Base-by-base conservation (phyloP, 2,888 invertebrate species). In the Synanthedon tipuliformis region DNA sequence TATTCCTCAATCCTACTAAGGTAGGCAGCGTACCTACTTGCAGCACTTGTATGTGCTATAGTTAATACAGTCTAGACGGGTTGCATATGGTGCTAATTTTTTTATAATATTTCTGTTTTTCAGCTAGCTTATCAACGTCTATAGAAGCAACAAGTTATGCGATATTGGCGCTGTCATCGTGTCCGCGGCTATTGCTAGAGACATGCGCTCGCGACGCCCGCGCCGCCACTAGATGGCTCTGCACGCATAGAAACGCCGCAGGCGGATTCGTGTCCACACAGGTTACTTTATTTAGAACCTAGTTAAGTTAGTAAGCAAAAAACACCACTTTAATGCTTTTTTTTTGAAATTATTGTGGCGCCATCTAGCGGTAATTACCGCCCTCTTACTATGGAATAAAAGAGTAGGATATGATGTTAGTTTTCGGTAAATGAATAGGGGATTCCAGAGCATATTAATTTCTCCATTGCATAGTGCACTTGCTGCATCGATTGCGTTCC, bases 241-340 rank as follows among this genome's bases (percentile, higher is more conserved):
- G 92, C 5, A 86, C 90, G 2, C 92, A 93, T 65, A 82, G 92
- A 48, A 90, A 90, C 55, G 79, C 90, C 3, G 78, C 89, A 3
- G 95, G 95, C 3, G 94, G 94, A 1, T 94, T 94, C 64, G 75
- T 90, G 0, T 92, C 94, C 1, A 94, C 95, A 0, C 94, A 93
- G 87, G 92, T 90, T 60, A 45, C 13, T 13, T 45, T 13, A n/a
- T 8, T 34, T 34, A 34, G 2, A 5, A 27, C 60, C 48, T 51
- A n/a, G n/a, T n/a, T n/a, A n/a, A 12, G 23, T 15, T 48, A 13
- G 15, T 48, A 12, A 8, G n/a, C 48, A n/a, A 18, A 18, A 53
- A 51, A n/a, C 23, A 23, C 23, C 4, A 23, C 1, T 23, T 4
- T 23, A 5, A 4, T 4, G 23, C 4, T 5, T 23, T 23, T 23